Evolutionary conservation across 2,888 invertebrate species (phyloP), one percentile per base, ranked within the genome.

Genomic region (Marasmarcha lunaedactyla): DNA sequence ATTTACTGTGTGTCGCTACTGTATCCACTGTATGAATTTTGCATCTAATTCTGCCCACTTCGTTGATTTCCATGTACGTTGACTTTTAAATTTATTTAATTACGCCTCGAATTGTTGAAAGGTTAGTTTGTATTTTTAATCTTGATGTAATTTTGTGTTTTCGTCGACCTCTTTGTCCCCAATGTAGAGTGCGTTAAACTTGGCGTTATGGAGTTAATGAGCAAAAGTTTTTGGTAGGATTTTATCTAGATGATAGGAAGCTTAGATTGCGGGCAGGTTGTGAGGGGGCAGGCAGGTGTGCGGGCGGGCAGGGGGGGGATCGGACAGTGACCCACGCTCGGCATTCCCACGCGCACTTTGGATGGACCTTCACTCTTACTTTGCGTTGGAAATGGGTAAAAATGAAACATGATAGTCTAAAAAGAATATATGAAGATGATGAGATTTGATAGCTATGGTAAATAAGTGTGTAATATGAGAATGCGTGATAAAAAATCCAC

Each of bases 291-390:
- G 57, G 51, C 45, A 42, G 40, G 44, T n/a, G 51, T 56, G 40
- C 50, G 40, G 53, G 57, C 45, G 52, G 44, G 51, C 42, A 60
- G 59, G 59, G 57, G 58, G 62, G 70, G 61, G 71, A 59, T 60
- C 65, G 81, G 74, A 50, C 79, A 72, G 51, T 77, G 79, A 83
- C 81, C 83, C 63, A 58, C 52, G 57, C 50, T 56, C 61, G 55
- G 69, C 78, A 81, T 81, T 81, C 81, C 79, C 64, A 61, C 61
- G 63, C 67, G 63, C 63, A 57, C 63, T 57, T 50, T 52, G 50
- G 52, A 49, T 56, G 60, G 70, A 70, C 77, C 70, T 72, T 78
- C 71, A 74, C 78, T 78, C 73, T 64, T 77, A 77, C 72, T 69
- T 63, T 66, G 57, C 58, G 13, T 13, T 6, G 34, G 11, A 30